phyloP scores from a whole-genome alignment of 2,888 invertebrate species.

The Thecocarcelia acutangulata region DNA sequence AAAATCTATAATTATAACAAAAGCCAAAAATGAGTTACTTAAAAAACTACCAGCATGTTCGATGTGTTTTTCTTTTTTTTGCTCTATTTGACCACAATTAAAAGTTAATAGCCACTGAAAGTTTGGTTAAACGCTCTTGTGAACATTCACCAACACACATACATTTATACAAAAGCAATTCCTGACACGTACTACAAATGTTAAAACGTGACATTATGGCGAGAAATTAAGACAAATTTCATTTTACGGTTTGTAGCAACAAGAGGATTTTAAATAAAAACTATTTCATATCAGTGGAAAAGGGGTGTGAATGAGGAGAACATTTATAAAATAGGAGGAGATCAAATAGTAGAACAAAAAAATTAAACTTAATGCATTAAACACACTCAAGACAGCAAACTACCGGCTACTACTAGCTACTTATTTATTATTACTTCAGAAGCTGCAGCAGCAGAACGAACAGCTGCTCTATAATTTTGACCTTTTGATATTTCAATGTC shows the following conservation, averaged over 20 bases:
- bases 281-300: not conserved
- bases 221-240: conserved; percentile 68
- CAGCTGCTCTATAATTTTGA: no score
- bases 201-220: conserved; percentile 64
- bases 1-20: conserved; percentile 55
- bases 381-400: no score
- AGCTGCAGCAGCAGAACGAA: no score
- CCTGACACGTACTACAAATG: conserved; percentile 65
- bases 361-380: no score
- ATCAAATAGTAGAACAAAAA: not conserved
- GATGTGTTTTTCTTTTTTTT: conserved; percentile 19
- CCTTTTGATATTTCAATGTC: no score
- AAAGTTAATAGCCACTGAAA: conserved; percentile 70
- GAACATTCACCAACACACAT: not conserved
- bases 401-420: no score
- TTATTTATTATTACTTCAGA: no score
- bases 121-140: conserved; percentile 54
- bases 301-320: not conserved
- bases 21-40: conserved; percentile 50
- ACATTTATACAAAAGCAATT: conserved; percentile 7
- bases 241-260: conserved; percentile 16
- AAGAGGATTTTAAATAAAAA: conserved; percentile 2
- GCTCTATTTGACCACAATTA: conserved; percentile 66
- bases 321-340: not conserved
- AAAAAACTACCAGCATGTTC: conserved; percentile 36